phyloP scores from a whole-genome alignment of 1,140 invertebrate genomes.

The Ooceraea biroi region DNA sequence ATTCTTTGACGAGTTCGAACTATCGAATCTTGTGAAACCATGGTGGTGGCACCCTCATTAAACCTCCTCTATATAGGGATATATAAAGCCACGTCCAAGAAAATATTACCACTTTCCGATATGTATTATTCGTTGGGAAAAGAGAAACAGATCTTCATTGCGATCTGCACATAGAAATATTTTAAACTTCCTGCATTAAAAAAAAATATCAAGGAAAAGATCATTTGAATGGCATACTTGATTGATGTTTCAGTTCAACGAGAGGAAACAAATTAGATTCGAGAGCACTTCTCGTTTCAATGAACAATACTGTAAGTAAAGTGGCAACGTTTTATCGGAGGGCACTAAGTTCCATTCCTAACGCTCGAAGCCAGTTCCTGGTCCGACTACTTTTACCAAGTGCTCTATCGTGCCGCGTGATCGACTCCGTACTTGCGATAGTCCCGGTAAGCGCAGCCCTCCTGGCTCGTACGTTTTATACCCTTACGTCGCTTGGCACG shows the following conservation, averaged over 20 bases:
- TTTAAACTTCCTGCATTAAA: not conserved
- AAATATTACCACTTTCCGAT: slow-evolving; percentile 27
- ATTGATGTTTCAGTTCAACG: not conserved
- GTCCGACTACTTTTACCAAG: slow-evolving; percentile 48
- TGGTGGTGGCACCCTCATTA: slow-evolving; percentile 46
- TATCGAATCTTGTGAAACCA: slow-evolving; percentile 39
- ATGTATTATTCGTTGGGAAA: slow-evolving; percentile 7
- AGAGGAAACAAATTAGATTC: slow-evolving; percentile 1
- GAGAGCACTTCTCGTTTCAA: slow-evolving; percentile 21
- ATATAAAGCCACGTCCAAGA: not conserved
- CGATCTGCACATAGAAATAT: no score
- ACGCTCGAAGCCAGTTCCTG: slow-evolving; percentile 42
- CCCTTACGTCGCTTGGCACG: slow-evolving; percentile 69
- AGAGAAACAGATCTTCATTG: slow-evolving; percentile 4
- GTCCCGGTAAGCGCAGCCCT: slow-evolving; percentile 47
- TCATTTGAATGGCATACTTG: slow-evolving; percentile 12
- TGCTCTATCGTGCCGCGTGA: slow-evolving; percentile 58
- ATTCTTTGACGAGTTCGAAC: slow-evolving; percentile 26
- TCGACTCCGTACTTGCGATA: slow-evolving; percentile 65
- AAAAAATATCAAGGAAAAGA: not conserved
- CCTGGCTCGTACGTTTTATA: slow-evolving; percentile 62
- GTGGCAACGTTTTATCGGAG: slow-evolving; percentile 18
- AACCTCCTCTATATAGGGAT: slow-evolving; percentile 4
- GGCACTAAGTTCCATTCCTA: slow-evolving; percentile 35
- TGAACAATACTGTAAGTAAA: slow-evolving; percentile 34